These are phyloP conservation scores for Neodontobutis hainanensis DNA, from an alignment of 2,113 vertebrate genomes.

Conservation along the genomic window DNA sequence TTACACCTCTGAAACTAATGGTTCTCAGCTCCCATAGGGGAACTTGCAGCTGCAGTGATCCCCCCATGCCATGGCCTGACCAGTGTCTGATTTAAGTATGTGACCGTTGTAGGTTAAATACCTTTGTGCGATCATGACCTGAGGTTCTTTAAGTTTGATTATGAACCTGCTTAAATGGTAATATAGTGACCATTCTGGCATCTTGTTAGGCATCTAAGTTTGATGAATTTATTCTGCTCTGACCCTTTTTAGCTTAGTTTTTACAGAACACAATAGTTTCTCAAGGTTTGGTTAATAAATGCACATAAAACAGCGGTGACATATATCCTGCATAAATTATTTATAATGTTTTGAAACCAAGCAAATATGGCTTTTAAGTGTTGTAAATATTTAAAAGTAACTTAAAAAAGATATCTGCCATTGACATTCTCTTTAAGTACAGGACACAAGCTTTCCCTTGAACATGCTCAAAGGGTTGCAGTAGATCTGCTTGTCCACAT, in stretches of 20 bases:
- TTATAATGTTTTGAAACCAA: no score
- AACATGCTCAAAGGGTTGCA: not conserved
- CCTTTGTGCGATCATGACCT: constrained; percentile 22
- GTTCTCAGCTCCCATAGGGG: constrained; percentile 22
- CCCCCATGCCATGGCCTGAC: constrained; percentile 63
- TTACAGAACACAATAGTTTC: no score
- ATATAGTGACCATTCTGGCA: constrained; percentile 1
- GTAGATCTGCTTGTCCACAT: not conserved
- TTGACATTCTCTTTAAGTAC: not conserved
- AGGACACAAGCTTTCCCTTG: not conserved
- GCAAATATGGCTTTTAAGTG: no score
- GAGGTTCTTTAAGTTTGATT: constrained; percentile 19
- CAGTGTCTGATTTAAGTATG: constrained; percentile 49
- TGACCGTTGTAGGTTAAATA: constrained; percentile 46
- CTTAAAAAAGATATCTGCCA: not conserved
- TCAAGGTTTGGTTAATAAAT: no score
- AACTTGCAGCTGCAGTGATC: constrained; percentile 49
- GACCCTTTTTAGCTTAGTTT: no score
- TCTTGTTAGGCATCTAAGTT: not conserved
- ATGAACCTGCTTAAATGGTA: not conserved
- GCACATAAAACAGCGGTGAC: no score
- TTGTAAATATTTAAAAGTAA: no score
- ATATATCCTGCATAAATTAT: no score
- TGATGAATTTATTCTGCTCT: no score
- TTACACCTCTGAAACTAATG: not conserved